Percentiles rank a stretch among this genome's conserved stretches.
Evolutionary conservation across 2,113 vertebrate species (phyloP).

Genomic region (Atractosteus spatula): DNA sequence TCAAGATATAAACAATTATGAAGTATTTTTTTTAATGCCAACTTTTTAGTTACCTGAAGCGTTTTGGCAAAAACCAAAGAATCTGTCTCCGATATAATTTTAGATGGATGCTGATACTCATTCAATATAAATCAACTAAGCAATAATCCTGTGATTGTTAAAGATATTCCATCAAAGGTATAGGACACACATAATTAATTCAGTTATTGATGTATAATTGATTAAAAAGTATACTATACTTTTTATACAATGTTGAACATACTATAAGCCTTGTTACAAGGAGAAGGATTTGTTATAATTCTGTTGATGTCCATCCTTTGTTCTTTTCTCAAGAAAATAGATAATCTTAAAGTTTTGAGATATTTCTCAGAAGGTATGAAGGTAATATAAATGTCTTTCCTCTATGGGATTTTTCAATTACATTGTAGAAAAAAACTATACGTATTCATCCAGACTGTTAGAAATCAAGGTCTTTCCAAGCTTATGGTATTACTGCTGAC

Average conservation of each 20-base stretch:
- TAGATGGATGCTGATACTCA: neutral
- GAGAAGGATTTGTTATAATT: neutral
- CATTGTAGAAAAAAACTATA: neutral
- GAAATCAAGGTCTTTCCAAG: neutral
- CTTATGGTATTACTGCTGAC: neutral
- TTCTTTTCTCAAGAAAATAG: neutral
- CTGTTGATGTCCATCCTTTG: neutral
- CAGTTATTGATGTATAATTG: conserved; percentile 13
- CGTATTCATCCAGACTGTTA: neutral
- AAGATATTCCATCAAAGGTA: neutral
- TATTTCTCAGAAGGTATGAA: neutral
- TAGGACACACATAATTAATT: neutral
- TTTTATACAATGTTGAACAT: neutral
- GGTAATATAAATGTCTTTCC: conserved; percentile 11
- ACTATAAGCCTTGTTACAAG: conserved; percentile 1
- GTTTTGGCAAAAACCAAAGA: neutral
- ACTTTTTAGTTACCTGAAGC: too few relatives aligned
- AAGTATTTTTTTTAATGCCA: neutral
- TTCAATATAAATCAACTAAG: neutral
- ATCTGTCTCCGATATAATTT: neutral
- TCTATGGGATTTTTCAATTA: conserved; percentile 8
- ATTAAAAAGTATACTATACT: conserved; percentile 13
- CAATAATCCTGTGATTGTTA: neutral
- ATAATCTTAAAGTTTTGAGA: neutral
- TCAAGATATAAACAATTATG: neutral